Evolutionary conservation across 2,888 invertebrate species (phyloP).

Genomic region (Eumacrocentrus americanus): DNA sequence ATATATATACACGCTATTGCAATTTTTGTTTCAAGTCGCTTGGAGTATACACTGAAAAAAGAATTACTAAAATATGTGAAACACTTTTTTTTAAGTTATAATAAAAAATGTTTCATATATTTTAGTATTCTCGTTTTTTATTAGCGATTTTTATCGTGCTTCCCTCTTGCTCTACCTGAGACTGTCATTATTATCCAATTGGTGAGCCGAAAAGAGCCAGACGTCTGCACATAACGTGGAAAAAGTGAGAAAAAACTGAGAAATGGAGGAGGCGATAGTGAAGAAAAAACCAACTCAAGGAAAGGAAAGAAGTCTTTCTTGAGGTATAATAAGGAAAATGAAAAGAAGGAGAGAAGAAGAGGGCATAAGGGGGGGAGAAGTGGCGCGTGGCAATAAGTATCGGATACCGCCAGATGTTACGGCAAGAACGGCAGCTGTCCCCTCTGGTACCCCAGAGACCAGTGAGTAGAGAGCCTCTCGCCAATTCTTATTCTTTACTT

Average conservation of each 20-base stretch:
- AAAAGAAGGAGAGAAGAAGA: background rate
- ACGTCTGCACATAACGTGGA: conserved; percentile 5
- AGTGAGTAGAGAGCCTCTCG: no score
- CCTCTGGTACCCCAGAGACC: conserved; percentile 1
- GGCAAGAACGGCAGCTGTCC: conserved; percentile 35
- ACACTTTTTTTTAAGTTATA: no score
- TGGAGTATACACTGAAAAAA: no score
- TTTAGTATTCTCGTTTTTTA: no score
- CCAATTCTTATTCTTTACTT: no score
- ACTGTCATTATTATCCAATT: conserved; percentile 1
- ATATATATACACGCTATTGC: no score
- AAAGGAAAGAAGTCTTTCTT: background rate
- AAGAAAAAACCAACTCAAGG: background rate
- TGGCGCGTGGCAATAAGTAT: conserved; percentile 57
- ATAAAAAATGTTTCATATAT: no score
- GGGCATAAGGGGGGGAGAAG: conserved; percentile 27
- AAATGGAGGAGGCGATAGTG: conserved; percentile 4
- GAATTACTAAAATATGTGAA: no score
- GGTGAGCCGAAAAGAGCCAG: background rate
- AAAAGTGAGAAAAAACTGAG: conserved; percentile 19
- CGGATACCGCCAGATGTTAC: conserved; percentile 40
- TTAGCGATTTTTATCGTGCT: no score
- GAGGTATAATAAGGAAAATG: conserved; percentile 6
- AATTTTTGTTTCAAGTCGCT: no score
- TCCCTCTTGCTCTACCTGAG: no score